Conservation (phyloP, 2,797 vertebrate genomes). For the Carapus acus region DNA sequence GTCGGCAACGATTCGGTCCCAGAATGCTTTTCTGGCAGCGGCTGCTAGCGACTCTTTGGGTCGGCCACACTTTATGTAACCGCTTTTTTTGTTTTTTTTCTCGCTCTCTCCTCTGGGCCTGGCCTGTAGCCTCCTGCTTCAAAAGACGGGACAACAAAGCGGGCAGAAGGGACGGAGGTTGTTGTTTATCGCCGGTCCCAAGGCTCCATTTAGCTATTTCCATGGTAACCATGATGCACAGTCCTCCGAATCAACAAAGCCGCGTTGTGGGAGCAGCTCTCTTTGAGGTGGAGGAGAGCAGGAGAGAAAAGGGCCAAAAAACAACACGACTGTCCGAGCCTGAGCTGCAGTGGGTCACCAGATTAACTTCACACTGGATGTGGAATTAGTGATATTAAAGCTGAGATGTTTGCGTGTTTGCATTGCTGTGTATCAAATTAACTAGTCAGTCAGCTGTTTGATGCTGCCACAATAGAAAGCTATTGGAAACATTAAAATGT, state of each 20-base stretch:
- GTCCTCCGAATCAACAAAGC: conserved; percentile 57
- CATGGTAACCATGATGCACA: conserved; percentile 54
- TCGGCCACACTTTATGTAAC: conserved; percentile 37
- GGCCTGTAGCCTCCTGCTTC: conserved; percentile 24
- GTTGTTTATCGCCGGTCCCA: conserved; percentile 54
- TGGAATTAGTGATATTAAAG: too few relatives aligned
- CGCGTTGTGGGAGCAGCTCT: conserved; percentile 14
- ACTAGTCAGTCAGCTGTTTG: too few relatives aligned
- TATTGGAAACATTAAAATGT: too few relatives aligned
- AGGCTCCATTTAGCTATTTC: conserved; percentile 58
- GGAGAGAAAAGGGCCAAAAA: too few relatives aligned
- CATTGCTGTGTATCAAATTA: too few relatives aligned
- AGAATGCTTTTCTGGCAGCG: conserved; percentile 51
- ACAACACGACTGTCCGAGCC: too few relatives aligned
- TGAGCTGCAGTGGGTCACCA: too few relatives aligned
- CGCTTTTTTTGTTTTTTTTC: conserved; percentile 37
- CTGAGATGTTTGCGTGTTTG: too few relatives aligned
- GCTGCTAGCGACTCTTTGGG: conserved; percentile 20
- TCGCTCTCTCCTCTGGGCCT: conserved; percentile 15
- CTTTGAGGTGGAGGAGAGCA: too few relatives aligned
- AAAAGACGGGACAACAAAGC: conserved; percentile 35
- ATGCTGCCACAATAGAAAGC: too few relatives aligned
- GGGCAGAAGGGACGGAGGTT: conserved; percentile 25
- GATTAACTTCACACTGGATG: too few relatives aligned
- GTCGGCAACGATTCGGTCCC: conserved; percentile 61